Evolutionary conservation across 2,888 invertebrate genomes (phyloP).

Genomic region (Oithona nana): DNA sequence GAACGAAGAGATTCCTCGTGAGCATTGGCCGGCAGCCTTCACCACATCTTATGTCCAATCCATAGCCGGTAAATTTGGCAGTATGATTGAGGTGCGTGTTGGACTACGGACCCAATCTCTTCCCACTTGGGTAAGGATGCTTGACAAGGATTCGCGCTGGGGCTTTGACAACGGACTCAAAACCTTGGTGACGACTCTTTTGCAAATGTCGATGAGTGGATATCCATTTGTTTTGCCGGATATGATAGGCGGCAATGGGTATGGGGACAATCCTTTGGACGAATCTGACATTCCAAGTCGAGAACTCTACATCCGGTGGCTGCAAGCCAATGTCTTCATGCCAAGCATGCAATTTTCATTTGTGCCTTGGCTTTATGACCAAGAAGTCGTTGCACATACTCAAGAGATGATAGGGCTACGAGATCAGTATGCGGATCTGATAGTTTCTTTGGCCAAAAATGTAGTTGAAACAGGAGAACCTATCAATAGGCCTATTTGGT

Average conservation of each 20-base stretch:
- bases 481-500: constrained; percentile 66
- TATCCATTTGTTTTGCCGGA: constrained; percentile 57
- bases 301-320: constrained; percentile 50
- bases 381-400: constrained; percentile 27
- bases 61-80: constrained; percentile 29
- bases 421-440: constrained; percentile 25
- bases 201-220: constrained; percentile 39
- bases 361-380: constrained; percentile 56
- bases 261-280: constrained; percentile 27
- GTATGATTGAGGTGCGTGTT: constrained; percentile 48
- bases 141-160: constrained; percentile 50
- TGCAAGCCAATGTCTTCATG: constrained; percentile 54
- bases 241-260: constrained; percentile 41
- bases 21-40: constrained; percentile 23
- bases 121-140: constrained; percentile 51
- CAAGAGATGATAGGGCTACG: constrained; percentile 21
- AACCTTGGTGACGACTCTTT: constrained; percentile 48
- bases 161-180: constrained; percentile 46
- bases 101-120: constrained; percentile 48
- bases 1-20: constrained; percentile 20
- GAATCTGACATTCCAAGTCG: constrained; percentile 23
- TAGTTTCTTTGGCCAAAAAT: constrained; percentile 38
- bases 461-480: constrained; percentile 43
- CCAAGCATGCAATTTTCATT: constrained; percentile 59
- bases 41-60: constrained; percentile 22